phyloP scores from a whole-genome alignment of 2,888 invertebrate species.

The Operophtera brumata region DNA sequence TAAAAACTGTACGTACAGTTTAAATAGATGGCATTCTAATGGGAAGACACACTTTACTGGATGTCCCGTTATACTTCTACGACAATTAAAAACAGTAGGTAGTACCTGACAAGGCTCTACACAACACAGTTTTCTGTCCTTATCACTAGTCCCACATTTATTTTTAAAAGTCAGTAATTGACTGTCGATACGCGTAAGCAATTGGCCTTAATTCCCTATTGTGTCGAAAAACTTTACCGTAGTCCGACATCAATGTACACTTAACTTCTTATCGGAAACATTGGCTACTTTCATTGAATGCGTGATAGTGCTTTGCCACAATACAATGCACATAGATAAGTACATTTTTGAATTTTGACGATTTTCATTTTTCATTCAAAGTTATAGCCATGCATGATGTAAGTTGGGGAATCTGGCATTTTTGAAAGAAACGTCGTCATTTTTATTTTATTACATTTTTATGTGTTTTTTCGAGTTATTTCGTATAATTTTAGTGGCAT shows the following conservation, averaged over 20 bases:
- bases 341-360: neutral
- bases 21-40: too few relatives aligned
- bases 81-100: too few relatives aligned
- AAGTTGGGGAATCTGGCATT: too few relatives aligned
- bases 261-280: slow-evolving; percentile 26
- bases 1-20: too few relatives aligned
- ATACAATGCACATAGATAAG: neutral
- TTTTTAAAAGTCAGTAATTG: slow-evolving; percentile 23
- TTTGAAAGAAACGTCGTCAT: too few relatives aligned
- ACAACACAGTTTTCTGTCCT: neutral
- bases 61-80: too few relatives aligned
- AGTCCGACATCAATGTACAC: slow-evolving; percentile 27
- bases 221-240: slow-evolving; percentile 26
- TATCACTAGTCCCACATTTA: slow-evolving; percentile 16
- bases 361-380: too few relatives aligned
- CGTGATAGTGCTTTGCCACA: slow-evolving; percentile 1
- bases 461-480: too few relatives aligned
- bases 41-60: too few relatives aligned
- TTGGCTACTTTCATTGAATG: slow-evolving; percentile 17
- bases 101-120: neutral
- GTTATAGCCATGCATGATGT: too few relatives aligned
- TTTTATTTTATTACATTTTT: too few relatives aligned
- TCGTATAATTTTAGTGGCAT: too few relatives aligned
- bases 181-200: slow-evolving; percentile 22
- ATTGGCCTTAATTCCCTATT: slow-evolving; percentile 28